phyloP scores from a whole-genome alignment of 1,140 invertebrate species.

The Holotrichia oblita region DNA sequence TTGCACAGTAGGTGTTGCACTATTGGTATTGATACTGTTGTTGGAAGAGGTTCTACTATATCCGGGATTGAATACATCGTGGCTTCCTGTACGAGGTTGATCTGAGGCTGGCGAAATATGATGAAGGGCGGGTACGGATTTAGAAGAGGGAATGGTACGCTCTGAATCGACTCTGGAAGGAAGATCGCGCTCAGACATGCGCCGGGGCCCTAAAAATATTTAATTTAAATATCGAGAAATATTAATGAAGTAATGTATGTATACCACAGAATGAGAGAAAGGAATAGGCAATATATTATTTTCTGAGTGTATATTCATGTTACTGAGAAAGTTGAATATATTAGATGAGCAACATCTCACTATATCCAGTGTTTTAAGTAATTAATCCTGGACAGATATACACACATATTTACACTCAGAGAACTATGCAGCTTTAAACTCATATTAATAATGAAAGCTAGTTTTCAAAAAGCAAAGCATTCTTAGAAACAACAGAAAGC shows the following conservation, averaged over 20 bases:
- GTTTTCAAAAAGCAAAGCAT: background rate
- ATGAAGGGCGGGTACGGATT: slow-evolving; percentile 90
- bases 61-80: slow-evolving; percentile 75
- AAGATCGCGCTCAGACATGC: slow-evolving; percentile 90
- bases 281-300: background rate
- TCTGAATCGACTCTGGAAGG: slow-evolving; percentile 74
- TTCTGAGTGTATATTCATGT: no score
- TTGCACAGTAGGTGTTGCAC: slow-evolving; percentile 57
- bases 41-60: slow-evolving; percentile 76
- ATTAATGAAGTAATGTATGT: background rate
- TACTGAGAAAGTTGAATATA: no score
- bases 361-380: no score
- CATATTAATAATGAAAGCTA: slow-evolving; percentile 10
- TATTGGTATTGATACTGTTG: slow-evolving; percentile 66
- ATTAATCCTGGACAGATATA: no score
- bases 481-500: slow-evolving; percentile 13
- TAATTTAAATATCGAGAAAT: background rate
- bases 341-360: no score
- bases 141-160: slow-evolving; percentile 81
- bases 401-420: no score
- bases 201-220: slow-evolving; percentile 71
- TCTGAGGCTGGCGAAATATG: slow-evolving; percentile 60
- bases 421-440: no score
- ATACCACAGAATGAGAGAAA: background rate
- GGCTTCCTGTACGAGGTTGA: slow-evolving; percentile 60